Evolutionary conservation across 1,140 invertebrate genomes (phyloP).

Genomic region (Cardiocondyla obscurior): DNA sequence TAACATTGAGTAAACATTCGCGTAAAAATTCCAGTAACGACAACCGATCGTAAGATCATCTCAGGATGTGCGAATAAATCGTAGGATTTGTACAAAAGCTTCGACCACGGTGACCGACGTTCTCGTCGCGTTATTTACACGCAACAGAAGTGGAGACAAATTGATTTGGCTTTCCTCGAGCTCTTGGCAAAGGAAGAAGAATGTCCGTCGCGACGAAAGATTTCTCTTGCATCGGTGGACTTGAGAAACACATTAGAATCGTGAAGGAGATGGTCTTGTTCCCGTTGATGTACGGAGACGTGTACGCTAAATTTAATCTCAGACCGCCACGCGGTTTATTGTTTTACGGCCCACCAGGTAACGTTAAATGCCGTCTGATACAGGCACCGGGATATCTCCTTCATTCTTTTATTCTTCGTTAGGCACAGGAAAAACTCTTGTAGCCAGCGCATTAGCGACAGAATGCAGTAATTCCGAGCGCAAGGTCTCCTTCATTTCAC

Average conservation of each 20-base stretch:
- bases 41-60: slow-evolving; percentile 16
- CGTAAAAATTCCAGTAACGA: slow-evolving; percentile 64
- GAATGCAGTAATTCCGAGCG: slow-evolving; percentile 84
- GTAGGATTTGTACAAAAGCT: not conserved
- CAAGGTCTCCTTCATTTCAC: slow-evolving; percentile 84
- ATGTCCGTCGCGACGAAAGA: slow-evolving; percentile 75
- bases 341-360: slow-evolving; percentile 92
- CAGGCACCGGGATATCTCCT: not conserved
- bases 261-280: slow-evolving; percentile 90
- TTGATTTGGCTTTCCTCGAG: not conserved
- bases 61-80: slow-evolving; percentile 44
- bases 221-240: slow-evolving; percentile 87
- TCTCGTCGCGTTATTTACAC: not conserved
- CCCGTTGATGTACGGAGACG: slow-evolving; percentile 89
- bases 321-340: slow-evolving; percentile 89
- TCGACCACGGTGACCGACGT: slow-evolving; percentile 10
- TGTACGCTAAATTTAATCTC: slow-evolving; percentile 88
- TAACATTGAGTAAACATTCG: slow-evolving; percentile 22
- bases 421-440: slow-evolving; percentile 85
- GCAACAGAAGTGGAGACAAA: not conserved
- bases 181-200: slow-evolving; percentile 4
- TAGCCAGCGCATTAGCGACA: slow-evolving; percentile 83
- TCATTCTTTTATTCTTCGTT: slow-evolving; percentile 16
- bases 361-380: slow-evolving; percentile 21
- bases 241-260: slow-evolving; percentile 87